Percentiles rank a stretch among this genome's conserved stretches.
phyloP scores from a whole-genome alignment of 2,888 invertebrate genomes.

The Stratiomys singularior region DNA sequence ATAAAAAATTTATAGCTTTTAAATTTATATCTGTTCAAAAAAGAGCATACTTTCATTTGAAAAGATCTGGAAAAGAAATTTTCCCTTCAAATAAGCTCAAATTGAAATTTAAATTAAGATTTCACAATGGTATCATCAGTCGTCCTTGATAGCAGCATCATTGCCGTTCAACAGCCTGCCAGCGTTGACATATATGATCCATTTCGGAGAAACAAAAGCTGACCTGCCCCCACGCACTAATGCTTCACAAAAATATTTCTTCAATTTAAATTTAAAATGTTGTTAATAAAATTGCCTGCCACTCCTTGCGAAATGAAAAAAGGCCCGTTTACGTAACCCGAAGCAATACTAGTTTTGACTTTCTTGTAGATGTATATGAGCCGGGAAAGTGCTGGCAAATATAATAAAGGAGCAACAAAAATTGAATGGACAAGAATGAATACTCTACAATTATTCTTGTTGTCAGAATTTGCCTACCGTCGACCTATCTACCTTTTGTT shows the following conservation, averaged over 20 bases:
- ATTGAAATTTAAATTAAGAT: too few relatives aligned
- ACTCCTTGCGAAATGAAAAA: not conserved
- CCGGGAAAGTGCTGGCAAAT: not conserved
- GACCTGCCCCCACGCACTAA: too few relatives aligned
- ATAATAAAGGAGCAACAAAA: constrained; percentile 31
- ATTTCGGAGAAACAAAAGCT: not conserved
- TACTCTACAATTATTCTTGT: constrained; percentile 37
- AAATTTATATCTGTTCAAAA: too few relatives aligned
- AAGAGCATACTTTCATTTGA: too few relatives aligned
- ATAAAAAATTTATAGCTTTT: too few relatives aligned
- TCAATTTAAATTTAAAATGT: not conserved
- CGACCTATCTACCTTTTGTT: constrained; percentile 1
- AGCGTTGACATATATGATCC: too few relatives aligned
- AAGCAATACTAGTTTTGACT: not conserved
- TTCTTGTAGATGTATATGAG: not conserved
- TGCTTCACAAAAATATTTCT: not conserved
- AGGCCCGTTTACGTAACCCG: not conserved
- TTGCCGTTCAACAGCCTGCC: too few relatives aligned
- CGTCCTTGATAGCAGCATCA: too few relatives aligned
- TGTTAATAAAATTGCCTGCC: not conserved
- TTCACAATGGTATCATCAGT: too few relatives aligned
- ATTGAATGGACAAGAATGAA: constrained; percentile 36
- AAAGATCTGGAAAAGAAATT: too few relatives aligned
- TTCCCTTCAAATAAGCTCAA: too few relatives aligned
- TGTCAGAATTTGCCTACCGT: constrained; percentile 36